A percentile compares a stretch with the other conserved stretches of the same genome.
phyloP scores from a whole-genome alignment of 64 coral and sea anemone species.

The Montipora capricornis region DNA sequence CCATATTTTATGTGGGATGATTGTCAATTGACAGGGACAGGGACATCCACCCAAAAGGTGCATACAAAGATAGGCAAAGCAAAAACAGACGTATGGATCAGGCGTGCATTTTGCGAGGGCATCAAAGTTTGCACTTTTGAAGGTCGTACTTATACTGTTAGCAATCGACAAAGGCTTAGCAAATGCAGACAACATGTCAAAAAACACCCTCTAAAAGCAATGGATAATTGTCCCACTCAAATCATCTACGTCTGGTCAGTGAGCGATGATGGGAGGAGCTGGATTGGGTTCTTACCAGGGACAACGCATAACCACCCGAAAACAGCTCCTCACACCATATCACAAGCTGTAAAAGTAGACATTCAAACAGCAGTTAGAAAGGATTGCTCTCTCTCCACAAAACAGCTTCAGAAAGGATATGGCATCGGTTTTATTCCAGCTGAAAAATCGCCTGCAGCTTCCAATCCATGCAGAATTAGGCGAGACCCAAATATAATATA shows the following conservation, averaged over 20 bases:
- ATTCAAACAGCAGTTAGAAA: constrained; percentile 25
- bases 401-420: constrained; percentile 50
- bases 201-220: not conserved
- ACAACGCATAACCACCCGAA: not conserved
- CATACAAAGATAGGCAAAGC: not conserved
- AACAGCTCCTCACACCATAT: constrained; percentile 13
- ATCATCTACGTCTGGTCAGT: constrained; percentile 16
- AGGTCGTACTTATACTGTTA: constrained; percentile 3
- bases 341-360: constrained; percentile 23
- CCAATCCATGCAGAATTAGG: constrained; percentile 32
- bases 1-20: constrained; percentile 32
- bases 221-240: not conserved
- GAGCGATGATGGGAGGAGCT: not conserved
- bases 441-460: constrained; percentile 48
- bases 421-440: constrained; percentile 43
- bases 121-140: constrained; percentile 24
- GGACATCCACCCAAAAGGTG: not conserved
- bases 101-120: constrained; percentile 5
- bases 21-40: not conserved
- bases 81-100: not conserved
- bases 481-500: constrained; percentile 9
- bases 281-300: not conserved
- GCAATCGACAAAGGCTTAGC: constrained; percentile 19
- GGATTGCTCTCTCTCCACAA: constrained; percentile 24
- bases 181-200: constrained; percentile 2